phyloP scores from a whole-genome alignment of 1,140 invertebrate genomes.

The Sarcophaga peregrina region DNA sequence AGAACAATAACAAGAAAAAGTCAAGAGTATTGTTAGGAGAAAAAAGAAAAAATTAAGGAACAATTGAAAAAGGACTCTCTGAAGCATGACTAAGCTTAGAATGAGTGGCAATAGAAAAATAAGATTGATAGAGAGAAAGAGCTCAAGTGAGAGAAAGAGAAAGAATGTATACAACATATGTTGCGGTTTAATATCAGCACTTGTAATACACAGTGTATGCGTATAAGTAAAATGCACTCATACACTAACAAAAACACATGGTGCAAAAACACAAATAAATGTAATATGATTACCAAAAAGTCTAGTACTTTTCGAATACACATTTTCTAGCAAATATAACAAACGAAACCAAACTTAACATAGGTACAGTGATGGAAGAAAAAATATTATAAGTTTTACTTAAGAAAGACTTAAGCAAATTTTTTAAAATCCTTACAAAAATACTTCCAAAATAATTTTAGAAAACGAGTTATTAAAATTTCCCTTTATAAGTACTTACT shows the following conservation, averaged over 20 bases:
- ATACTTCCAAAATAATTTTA: no score
- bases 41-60: not conserved
- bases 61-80: conserved; percentile 29
- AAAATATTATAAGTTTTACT: not conserved
- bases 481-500: no score
- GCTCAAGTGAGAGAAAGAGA: no score
- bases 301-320: not conserved
- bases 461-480: no score
- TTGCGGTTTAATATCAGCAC: conserved; percentile 40
- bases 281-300: conserved; percentile 36
- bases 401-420: no score
- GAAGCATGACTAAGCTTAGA: conserved; percentile 35
- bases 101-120: no score
- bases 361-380: not conserved
- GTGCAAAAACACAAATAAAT: not conserved
- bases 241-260: not conserved
- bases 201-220: not conserved
- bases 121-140: no score
- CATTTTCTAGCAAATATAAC: not conserved
- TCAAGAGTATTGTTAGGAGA: not conserved
- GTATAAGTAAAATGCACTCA: not conserved
- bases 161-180: conserved; percentile 9
- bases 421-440: no score
- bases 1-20: conserved; percentile 8
- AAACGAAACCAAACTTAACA: not conserved